These are phyloP conservation scores for Sycophaga agraensis DNA, from an alignment of 1,140 invertebrate species.

Conservation along the genomic window DNA sequence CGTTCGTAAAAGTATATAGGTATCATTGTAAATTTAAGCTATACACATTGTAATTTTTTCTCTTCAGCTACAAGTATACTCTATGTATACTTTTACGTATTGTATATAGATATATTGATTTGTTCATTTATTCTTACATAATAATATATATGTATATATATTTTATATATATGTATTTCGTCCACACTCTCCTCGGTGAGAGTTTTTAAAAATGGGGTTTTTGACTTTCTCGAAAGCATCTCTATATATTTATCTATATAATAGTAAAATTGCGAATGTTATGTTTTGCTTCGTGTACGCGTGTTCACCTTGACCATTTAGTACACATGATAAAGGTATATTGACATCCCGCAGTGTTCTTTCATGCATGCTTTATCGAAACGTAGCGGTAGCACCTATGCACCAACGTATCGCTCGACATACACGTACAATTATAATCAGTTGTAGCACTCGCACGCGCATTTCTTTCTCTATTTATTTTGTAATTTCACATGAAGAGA, in stretches of 20 bases:
- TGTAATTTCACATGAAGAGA: constrained; percentile 17
- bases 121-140: constrained; percentile 31
- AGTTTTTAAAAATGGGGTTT: constrained; percentile 29
- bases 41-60: constrained; percentile 9
- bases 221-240: constrained; percentile 20
- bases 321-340: no score
- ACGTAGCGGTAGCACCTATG: constrained; percentile 20
- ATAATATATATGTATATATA: constrained; percentile 30
- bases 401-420: constrained; percentile 10
- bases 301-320: no score
- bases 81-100: constrained; percentile 31
- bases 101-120: constrained; percentile 32
- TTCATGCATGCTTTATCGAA: constrained; percentile 9
- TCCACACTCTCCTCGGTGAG: constrained; percentile 26
- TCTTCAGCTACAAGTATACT: constrained; percentile 27
- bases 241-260: background rate
- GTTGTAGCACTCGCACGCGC: constrained; percentile 12
- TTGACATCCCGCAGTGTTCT: no score
- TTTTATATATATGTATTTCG: no score
- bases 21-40: constrained; percentile 3
- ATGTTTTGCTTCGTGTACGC: background rate
- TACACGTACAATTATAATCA: constrained; percentile 5
- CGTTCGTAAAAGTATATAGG: constrained; percentile 9
- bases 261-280: background rate
- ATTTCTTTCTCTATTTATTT: constrained; percentile 5